A percentile compares a stretch with the other conserved stretches of the same genome.
phyloP scores from a whole-genome alignment of 2,888 invertebrate genomes.

The Teleiodes luculella region DNA sequence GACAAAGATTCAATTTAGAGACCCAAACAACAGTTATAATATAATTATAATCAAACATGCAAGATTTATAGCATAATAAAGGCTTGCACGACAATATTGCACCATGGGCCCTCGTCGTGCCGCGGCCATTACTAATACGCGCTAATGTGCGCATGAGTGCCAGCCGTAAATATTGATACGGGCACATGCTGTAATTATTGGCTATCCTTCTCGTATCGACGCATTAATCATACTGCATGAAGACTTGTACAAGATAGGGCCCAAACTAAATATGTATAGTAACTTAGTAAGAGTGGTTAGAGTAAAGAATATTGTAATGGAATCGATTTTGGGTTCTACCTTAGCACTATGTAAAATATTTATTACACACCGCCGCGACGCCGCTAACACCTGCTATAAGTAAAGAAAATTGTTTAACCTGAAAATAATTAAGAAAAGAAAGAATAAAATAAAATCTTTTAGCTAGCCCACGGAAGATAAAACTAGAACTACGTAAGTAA shows the following conservation, averaged over 20 bases:
- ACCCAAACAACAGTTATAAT: constrained; percentile 1
- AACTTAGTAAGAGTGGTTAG: too few species aligned
- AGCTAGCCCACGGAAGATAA: too few species aligned
- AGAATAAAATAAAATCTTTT: too few species aligned
- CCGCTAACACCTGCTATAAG: too few species aligned
- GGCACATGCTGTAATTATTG: constrained; percentile 14
- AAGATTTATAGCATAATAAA: constrained; percentile 6
- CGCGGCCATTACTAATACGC: constrained; percentile 17
- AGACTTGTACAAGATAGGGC: neutral
- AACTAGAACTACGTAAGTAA: neutral
- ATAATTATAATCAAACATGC: neutral
- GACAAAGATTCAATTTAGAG: neutral
- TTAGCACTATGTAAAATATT: too few species aligned
- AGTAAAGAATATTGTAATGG: too few species aligned
- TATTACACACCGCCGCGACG: too few species aligned
- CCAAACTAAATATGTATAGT: neutral
- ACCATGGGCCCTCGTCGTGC: constrained; percentile 1
- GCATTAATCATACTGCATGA: neutral
- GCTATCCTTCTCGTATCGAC: neutral
- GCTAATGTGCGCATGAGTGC: constrained; percentile 13
- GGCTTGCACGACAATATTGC: constrained; percentile 5
- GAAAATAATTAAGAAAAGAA: too few species aligned
- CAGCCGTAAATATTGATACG: constrained; percentile 16
- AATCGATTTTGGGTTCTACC: too few species aligned
- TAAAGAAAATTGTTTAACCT: too few species aligned